Base-by-base conservation (phyloP, 2,888 invertebrate genomes). In the Octonoba sinensis region DNA sequence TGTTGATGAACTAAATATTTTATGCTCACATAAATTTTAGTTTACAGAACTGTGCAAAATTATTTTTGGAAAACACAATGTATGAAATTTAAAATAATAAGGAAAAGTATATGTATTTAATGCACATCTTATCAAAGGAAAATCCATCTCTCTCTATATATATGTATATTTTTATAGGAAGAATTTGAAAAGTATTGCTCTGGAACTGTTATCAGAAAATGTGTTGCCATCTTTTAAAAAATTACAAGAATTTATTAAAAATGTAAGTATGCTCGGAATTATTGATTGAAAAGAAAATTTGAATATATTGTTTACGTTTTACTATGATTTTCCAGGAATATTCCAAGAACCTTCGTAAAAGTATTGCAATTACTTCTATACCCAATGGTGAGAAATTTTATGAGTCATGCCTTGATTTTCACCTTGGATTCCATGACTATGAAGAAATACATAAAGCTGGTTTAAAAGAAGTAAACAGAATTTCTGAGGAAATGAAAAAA, bases 401-500 rank as follows among this genome's bases (percentile, higher is more conserved):
- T 85, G 74, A 85, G 44, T 86, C 86, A 11, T 87, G 87, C 57
- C 86, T 89, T n/a, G 86, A 86, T 47, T 88, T 87, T 86, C 88
- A 88, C 83, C 86, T 88, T 3, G 87, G 87, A 1, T n/a, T 81
- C 85, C 71, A 83, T 87, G 84, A 86, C 87, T 0, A 86, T 88
- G 85, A 86, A 66, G 86, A 87, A 70, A 87, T 89, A 49, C 88
- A 88, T 82, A 78, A 87, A 24, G 84, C 86, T n/a, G 88, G 88
- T 6, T 73, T 87, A 13, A 70, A 84, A 22, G 88, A 88, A 84
- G 87, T 89, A 11, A 83, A 84, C 3, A 85, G 87, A 22, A 87
- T 88, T 36, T 82, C 85, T 36, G 65, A 44, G 13, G 86, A 87
- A 64, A 87, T 87, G 85, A 49, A 82, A 56, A 83, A 85, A 84